A percentile compares a stretch with the other conserved stretches of the same genome.
phyloP scores from a whole-genome alignment of 2,113 vertebrate species.

The Salvelinus alpinus region DNA sequence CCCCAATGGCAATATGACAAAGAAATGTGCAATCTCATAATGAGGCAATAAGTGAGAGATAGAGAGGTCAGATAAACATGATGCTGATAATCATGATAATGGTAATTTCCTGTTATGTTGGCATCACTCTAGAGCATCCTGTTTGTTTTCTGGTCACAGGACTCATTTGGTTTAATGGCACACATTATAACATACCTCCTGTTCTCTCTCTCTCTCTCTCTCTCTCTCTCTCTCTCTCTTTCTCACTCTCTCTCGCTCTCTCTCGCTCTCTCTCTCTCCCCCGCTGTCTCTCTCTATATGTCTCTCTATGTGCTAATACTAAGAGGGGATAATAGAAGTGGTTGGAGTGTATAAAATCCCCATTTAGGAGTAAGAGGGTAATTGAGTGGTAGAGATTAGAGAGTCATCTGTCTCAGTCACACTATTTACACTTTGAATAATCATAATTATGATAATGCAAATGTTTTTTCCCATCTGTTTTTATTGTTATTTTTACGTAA shows the following conservation, averaged over 20 bases:
- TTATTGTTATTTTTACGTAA: neutral
- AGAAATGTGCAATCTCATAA: neutral
- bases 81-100: slow-evolving; percentile 44
- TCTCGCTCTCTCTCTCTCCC: neutral
- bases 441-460: slow-evolving; percentile 3
- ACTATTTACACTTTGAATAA: neutral
- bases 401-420: slow-evolving; percentile 8
- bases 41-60: neutral
- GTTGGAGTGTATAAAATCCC: slow-evolving; percentile 18
- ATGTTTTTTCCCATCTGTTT: neutral
- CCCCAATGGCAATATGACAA: neutral
- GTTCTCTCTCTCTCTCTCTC: neutral
- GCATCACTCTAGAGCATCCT: slow-evolving; percentile 44
- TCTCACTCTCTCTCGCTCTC: neutral
- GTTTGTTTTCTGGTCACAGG: slow-evolving; percentile 64
- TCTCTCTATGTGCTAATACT: neutral
- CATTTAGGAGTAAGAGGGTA: neutral
- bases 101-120: slow-evolving; percentile 39
- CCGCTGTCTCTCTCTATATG: neutral
- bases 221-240: neutral
- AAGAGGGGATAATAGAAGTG: slow-evolving; percentile 15
- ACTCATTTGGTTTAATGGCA: slow-evolving; percentile 65
- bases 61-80: slow-evolving; percentile 47
- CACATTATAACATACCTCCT: slow-evolving; percentile 15
- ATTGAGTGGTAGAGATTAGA: slow-evolving; percentile 24